A percentile compares a stretch with the other conserved stretches of the same genome.
Evolutionary conservation across 1,140 invertebrate genomes (phyloP).

Genomic region (Drosophila ironensis): DNA sequence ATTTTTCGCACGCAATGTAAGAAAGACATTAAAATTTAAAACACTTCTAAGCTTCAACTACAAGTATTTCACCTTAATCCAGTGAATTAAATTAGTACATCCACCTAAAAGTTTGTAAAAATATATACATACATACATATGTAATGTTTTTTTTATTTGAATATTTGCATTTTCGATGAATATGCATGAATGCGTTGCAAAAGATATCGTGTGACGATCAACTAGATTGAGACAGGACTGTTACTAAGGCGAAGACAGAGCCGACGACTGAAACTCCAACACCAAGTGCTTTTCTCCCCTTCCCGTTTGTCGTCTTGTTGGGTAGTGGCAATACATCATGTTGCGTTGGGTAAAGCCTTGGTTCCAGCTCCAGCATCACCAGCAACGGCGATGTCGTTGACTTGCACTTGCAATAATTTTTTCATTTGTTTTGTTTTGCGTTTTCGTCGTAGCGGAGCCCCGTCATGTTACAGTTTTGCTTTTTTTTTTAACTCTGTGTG

Average conservation of each 20-base stretch:
- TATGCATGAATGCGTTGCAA: too few species aligned
- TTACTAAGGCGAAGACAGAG: not conserved
- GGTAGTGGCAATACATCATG: slow-evolving; percentile 24
- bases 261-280: not conserved
- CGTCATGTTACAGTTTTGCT: slow-evolving; percentile 9
- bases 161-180: too few species aligned
- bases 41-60: too few species aligned
- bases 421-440: slow-evolving; percentile 18
- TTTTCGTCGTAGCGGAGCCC: slow-evolving; percentile 6
- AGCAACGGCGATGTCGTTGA: slow-evolving; percentile 26
- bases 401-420: slow-evolving; percentile 29
- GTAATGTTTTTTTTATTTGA: too few species aligned
- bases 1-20: too few species aligned
- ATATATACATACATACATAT: too few species aligned
- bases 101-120: too few species aligned
- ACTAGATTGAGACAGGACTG: slow-evolving; percentile 39
- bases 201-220: slow-evolving; percentile 32
- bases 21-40: too few species aligned
- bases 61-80: too few species aligned
- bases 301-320: not conserved
- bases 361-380: slow-evolving; percentile 3
- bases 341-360: not conserved
- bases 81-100: too few species aligned
- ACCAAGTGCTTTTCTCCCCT: slow-evolving; percentile 22
- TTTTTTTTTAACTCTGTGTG: slow-evolving; percentile 12